Conservation (phyloP, 2,113 vertebrate species). For the Rhea americana region DNA sequence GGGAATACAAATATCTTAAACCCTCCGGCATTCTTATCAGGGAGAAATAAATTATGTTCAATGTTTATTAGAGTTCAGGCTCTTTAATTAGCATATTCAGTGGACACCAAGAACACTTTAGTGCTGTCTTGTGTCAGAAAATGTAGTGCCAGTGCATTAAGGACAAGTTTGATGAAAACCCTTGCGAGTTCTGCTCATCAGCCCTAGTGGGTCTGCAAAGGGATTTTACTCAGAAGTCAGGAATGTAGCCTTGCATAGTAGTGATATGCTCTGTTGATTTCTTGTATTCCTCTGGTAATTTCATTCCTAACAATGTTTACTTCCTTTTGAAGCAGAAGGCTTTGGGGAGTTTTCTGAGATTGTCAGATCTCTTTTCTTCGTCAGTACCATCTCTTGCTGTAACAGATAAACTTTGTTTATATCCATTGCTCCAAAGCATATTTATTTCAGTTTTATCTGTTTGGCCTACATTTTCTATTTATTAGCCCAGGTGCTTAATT, state of each 20-base stretch:
- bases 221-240: background rate
- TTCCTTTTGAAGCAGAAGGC: constrained; percentile 1
- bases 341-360: constrained; percentile 1
- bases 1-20: background rate
- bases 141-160: background rate
- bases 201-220: background rate
- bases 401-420: background rate
- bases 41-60: rapidly evolving
- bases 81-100: background rate
- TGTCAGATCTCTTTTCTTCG: background rate
- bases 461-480: background rate
- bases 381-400: background rate
- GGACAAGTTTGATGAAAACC: background rate
- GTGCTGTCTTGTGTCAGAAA: background rate
- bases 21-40: background rate
- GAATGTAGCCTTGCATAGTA: background rate
- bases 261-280: background rate
- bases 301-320: background rate
- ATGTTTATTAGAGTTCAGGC: background rate
- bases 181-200: background rate
- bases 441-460: constrained; percentile 18
- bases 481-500: background rate
- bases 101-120: background rate
- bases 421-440: background rate
- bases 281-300: constrained; percentile 18